A percentile compares a stretch with the other conserved stretches of the same genome.
phyloP scores from a whole-genome alignment of 1,140 invertebrate species.

The Pomacea maculata region DNA sequence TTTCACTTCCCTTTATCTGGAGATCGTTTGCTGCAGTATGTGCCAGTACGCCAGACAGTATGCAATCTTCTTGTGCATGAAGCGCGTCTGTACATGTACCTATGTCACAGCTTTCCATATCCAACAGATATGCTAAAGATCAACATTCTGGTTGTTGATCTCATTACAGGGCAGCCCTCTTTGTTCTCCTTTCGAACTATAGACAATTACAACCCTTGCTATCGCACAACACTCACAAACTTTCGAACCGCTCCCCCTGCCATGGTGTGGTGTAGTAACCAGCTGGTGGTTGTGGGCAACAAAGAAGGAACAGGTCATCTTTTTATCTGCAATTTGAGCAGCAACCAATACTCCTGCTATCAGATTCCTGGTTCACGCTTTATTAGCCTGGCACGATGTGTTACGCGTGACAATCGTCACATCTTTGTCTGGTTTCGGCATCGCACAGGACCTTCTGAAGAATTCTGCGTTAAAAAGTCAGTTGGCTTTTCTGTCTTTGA shows the following conservation, averaged over 20 bases:
- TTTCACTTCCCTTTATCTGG: constrained; percentile 52
- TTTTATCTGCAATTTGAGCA: constrained; percentile 57
- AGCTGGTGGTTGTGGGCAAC: constrained; percentile 58
- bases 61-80: constrained; percentile 55
- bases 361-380: constrained; percentile 60
- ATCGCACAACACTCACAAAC: constrained; percentile 60
- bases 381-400: constrained; percentile 56
- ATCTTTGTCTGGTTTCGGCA: constrained; percentile 61
- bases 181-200: constrained; percentile 59
- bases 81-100: constrained; percentile 56
- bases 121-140: constrained; percentile 62
- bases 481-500: constrained; percentile 63
- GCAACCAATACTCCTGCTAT: constrained; percentile 58
- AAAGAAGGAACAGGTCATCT: constrained; percentile 60
- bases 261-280: constrained; percentile 55
- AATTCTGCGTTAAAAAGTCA: constrained; percentile 61
- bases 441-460: constrained; percentile 60
- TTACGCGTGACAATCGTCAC: constrained; percentile 52
- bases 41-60: constrained; percentile 56
- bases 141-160: constrained; percentile 57
- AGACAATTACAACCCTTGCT: constrained; percentile 58
- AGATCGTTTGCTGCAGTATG: constrained; percentile 52
- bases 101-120: constrained; percentile 61
- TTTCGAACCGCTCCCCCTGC: constrained; percentile 56
- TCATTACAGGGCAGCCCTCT: constrained; percentile 49